A percentile compares a stretch with the other conserved stretches of the same genome.
phyloP scores from a whole-genome alignment of 2,113 vertebrate species.

The Dascyllus trimaculatus region DNA sequence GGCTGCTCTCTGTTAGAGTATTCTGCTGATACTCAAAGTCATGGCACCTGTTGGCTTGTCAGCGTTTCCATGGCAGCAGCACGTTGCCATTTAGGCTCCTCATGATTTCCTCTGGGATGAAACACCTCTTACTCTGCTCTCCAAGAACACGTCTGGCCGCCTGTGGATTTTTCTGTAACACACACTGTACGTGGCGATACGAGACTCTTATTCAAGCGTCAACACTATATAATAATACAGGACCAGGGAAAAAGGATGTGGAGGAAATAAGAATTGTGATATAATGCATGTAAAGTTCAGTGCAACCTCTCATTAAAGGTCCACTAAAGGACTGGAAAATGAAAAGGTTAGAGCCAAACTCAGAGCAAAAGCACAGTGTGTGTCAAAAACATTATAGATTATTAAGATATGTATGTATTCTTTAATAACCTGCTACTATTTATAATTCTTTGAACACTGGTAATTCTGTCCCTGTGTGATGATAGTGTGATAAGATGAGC shows the following conservation, averaged over 20 bases:
- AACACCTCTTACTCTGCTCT: conserved; percentile 34
- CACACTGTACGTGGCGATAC: background rate
- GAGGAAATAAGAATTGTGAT: background rate
- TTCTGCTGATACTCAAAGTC: conserved; percentile 23
- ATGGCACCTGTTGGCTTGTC: conserved; percentile 43
- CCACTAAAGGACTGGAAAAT: background rate
- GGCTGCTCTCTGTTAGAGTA: background rate
- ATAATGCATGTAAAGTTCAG: background rate
- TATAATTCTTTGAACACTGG: no score
- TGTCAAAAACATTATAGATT: no score
- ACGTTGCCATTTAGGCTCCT: conserved; percentile 38
- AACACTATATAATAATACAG: background rate
- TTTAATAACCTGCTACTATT: no score
- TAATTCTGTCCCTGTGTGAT: no score
- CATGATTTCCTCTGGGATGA: conserved; percentile 54
- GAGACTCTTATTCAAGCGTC: conserved; percentile 7
- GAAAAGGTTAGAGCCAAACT: background rate
- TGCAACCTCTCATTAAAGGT: background rate
- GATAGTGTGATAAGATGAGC: no score
- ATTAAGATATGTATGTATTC: no score
- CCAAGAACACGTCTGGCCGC: conserved; percentile 9
- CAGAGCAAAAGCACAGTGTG: no score
- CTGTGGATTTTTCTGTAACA: conserved; percentile 27
- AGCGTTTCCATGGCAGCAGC: conserved; percentile 66
- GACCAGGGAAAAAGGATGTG: background rate